Evolutionary conservation across 2,113 vertebrate genomes (phyloP).

Genomic region (Mormyrus iriodes): DNA sequence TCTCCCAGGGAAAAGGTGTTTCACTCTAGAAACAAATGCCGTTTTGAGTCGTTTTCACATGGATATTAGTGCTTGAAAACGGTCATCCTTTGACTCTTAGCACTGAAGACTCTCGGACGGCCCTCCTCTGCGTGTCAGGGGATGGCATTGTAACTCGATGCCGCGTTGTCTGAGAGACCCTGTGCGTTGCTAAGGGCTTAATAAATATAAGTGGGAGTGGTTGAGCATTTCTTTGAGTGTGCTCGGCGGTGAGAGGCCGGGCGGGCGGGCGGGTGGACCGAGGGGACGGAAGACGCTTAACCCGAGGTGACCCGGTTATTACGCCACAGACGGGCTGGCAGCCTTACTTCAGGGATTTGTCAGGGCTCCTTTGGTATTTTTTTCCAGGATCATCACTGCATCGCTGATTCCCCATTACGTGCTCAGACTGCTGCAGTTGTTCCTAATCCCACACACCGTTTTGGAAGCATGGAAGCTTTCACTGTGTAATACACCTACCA

Average conservation of each 20-base stretch:
- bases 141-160: conserved; percentile 2
- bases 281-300: conserved; percentile 13
- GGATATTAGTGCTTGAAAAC: background rate
- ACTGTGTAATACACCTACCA: background rate
- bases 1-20: background rate
- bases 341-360: background rate
- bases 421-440: background rate
- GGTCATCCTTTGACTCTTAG: background rate
- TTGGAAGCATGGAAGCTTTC: background rate
- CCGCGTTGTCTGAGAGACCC: conserved; percentile 13
- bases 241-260: background rate
- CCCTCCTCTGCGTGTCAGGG: background rate
- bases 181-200: background rate
- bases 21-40: background rate
- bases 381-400: background rate
- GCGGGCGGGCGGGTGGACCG: background rate
- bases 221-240: background rate
- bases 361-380: background rate
- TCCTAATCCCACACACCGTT: background rate
- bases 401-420: background rate
- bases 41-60: background rate
- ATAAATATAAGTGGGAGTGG: conserved; percentile 10
- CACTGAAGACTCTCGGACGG: background rate
- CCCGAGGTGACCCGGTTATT: background rate
- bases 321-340: background rate